phyloP scores from a whole-genome alignment of 1,140 invertebrate genomes.

The Papilio aristodemus region DNA sequence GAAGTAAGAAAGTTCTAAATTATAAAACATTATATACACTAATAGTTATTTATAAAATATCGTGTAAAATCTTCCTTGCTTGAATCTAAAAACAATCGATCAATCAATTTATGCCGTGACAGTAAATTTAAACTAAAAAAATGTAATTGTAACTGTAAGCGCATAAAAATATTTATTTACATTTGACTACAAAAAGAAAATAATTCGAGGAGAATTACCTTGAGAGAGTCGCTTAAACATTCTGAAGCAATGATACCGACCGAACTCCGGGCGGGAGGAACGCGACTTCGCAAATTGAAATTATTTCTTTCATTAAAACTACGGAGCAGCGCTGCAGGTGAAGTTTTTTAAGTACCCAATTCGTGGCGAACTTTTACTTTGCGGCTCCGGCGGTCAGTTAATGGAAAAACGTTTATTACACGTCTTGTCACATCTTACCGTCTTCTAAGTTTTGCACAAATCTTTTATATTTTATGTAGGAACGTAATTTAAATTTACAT shows the following conservation, averaged over 20 bases:
- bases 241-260: constrained; percentile 63
- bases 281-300: constrained; percentile 67
- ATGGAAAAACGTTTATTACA: constrained; percentile 9
- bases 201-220: constrained; percentile 9
- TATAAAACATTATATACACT: no score
- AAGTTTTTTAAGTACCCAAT: constrained; percentile 63
- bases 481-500: no score
- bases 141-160: no score
- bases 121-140: no score
- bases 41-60: no score
- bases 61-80: no score
- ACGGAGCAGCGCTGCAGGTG: constrained; percentile 58
- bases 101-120: no score
- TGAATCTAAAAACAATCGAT: no score
- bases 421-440: neutral
- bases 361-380: constrained; percentile 48
- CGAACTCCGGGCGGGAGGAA: constrained; percentile 36
- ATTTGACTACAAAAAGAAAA: neutral
- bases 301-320: constrained; percentile 75
- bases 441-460: neutral
- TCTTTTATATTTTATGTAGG: no score
- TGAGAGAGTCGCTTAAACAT: constrained; percentile 47
- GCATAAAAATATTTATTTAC: no score
- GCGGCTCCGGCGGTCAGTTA: constrained; percentile 12
- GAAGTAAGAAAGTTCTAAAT: no score